Evolutionary conservation across 2,113 vertebrate species (phyloP).

Genomic region (Arothron firmamentum): DNA sequence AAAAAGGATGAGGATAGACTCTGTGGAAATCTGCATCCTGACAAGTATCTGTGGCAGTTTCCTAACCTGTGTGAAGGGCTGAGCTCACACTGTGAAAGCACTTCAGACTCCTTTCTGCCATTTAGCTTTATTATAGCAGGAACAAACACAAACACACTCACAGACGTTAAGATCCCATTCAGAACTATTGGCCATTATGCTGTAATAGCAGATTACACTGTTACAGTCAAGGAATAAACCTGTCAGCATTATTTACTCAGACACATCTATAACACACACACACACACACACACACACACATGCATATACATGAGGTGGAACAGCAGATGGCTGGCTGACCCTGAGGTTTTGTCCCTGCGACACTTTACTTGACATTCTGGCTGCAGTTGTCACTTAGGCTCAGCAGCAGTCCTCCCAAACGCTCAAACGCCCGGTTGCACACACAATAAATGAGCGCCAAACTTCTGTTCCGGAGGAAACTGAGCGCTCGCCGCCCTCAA

Average conservation of each 20-base stretch:
- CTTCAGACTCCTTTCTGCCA: slow-evolving; percentile 43
- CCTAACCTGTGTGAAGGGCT: slow-evolving; percentile 40
- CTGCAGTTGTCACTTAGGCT: slow-evolving; percentile 54
- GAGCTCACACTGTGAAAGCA: slow-evolving; percentile 40
- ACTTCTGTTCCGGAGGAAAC: background rate
- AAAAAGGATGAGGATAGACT: no score
- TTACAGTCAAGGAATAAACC: slow-evolving; percentile 48
- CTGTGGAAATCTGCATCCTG: slow-evolving; percentile 20
- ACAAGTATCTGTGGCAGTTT: slow-evolving; percentile 45
- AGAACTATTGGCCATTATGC: slow-evolving; percentile 52
- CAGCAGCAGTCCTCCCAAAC: slow-evolving; percentile 26
- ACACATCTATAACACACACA: slow-evolving; percentile 10
- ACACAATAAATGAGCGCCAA: slow-evolving; percentile 1
- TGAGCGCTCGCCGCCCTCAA: background rate
- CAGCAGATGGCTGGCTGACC: slow-evolving; percentile 58
- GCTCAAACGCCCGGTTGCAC: slow-evolving; percentile 1
- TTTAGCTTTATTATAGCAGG: slow-evolving; percentile 41
- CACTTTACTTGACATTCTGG: slow-evolving; percentile 56
- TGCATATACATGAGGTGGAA: slow-evolving; percentile 38
- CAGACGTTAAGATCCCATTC: slow-evolving; percentile 40
- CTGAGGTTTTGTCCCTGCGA: slow-evolving; percentile 51
- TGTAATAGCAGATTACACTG: slow-evolving; percentile 53
- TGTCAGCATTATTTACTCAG: slow-evolving; percentile 50
- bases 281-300: background rate
- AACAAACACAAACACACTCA: slow-evolving; percentile 4